Evolutionary conservation across 2,888 invertebrate genomes (phyloP).

Genomic region (Noctua fimbriata): DNA sequence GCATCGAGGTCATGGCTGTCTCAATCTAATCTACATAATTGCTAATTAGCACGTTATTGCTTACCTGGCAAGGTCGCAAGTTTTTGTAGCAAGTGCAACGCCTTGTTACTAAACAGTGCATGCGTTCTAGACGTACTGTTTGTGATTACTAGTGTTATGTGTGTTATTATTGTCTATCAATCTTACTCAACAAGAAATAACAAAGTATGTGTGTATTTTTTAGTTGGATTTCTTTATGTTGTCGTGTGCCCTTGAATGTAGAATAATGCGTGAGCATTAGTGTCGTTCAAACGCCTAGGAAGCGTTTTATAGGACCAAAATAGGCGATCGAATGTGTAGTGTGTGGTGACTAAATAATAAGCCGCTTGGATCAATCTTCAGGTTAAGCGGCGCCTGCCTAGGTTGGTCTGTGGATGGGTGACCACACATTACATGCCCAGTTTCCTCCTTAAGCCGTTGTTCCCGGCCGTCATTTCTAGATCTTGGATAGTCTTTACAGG

Average conservation of each 20-base stretch:
- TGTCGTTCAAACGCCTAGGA: not conserved
- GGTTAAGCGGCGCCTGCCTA: no score
- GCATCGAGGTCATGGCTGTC: slow-evolving; percentile 70
- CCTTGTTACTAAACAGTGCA: slow-evolving; percentile 54
- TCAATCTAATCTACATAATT: slow-evolving; percentile 57
- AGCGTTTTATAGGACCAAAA: not conserved
- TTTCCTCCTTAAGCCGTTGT: no score
- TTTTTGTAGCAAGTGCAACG: slow-evolving; percentile 67
- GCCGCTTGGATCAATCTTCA: no score
- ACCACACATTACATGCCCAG: no score
- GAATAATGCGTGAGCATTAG: slow-evolving; percentile 24
- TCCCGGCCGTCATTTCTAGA: no score
- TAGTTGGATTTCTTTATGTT: slow-evolving; percentile 8
- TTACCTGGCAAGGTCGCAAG: slow-evolving; percentile 61
- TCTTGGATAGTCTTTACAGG: no score
- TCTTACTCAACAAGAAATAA: slow-evolving; percentile 10
- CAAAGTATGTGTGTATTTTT: not conserved
- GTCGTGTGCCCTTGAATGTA: slow-evolving; percentile 31
- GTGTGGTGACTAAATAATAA: not conserved
- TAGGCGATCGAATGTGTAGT: not conserved
- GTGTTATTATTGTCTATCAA: slow-evolving; percentile 32
- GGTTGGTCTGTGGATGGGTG: not conserved
- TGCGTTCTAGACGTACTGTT: slow-evolving; percentile 35
- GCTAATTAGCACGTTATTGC: slow-evolving; percentile 66
- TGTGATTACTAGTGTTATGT: slow-evolving; percentile 24